These are phyloP conservation scores for Cyanoderma ruficeps DNA, from an alignment of 2,113 vertebrate species.

Conservation along the genomic window DNA sequence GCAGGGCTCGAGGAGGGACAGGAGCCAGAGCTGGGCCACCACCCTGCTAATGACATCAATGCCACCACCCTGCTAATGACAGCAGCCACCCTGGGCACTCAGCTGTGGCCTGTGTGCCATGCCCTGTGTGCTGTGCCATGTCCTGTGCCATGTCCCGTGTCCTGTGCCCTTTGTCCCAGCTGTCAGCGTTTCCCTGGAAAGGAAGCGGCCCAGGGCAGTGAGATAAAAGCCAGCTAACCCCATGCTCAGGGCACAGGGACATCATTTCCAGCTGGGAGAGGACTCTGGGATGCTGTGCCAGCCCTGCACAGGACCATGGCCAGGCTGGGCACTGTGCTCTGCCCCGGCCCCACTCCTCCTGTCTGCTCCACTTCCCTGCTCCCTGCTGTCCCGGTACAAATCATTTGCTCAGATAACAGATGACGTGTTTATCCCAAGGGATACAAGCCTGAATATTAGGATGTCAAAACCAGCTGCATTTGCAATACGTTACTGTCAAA, in stretches of 20 bases:
- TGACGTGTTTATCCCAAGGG: constrained; percentile 68
- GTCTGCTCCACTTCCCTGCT: not conserved
- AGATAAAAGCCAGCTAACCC: not conserved
- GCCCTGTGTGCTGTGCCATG: not conserved
- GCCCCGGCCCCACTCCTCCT: not conserved
- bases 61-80: not conserved
- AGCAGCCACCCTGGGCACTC: not conserved
- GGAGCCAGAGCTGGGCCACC: not conserved
- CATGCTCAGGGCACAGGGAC: fast-evolving
- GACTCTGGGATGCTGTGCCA: fast-evolving
- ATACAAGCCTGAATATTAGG: constrained; percentile 70
- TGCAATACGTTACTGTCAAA: constrained; percentile 72
- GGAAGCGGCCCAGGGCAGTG: not conserved
- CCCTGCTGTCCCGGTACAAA: constrained; percentile 34
- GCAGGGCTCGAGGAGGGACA: not conserved
- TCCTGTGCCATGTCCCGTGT: not conserved
- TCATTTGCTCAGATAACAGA: constrained; percentile 52
- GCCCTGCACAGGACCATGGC: fast-evolving
- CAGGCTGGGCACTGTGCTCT: not conserved
- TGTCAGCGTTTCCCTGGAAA: not conserved
- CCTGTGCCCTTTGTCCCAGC: not conserved
- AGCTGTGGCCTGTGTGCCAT: not conserved
- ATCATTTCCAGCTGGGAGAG: not conserved
- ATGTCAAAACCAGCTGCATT: constrained; percentile 70
- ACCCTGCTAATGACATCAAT: not conserved